Base-by-base conservation (phyloP, 2,888 invertebrate genomes). In the Aelia acuminata region DNA sequence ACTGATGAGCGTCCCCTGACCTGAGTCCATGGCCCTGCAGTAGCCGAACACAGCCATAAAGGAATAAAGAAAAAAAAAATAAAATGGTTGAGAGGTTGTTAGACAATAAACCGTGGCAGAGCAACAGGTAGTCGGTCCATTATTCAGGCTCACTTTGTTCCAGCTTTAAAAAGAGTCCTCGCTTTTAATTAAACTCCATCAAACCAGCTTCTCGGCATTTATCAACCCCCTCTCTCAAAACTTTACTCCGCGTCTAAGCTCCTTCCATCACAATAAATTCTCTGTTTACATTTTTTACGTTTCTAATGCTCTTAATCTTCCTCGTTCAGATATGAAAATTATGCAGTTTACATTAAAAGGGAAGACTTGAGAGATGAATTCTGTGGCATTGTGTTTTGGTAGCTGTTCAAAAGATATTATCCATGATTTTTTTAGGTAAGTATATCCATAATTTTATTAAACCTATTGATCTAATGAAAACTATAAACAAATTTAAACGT, bases 111-210 rank as follows among this genome's bases (percentile, higher is more conserved):
- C 53, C 75, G 48, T 80, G 88, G 49, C 57, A 84, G 31, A 43
- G 87, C 89, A 89, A 89, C 89, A 89, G 89, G 89, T 89, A 85
- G 89, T 84, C 85, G 57, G 88, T 89, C 87, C 89, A 89, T 89
- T 89, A 89, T 89, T 89, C 89, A 89, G 80, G 20, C 85, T 84
- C 50, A 57, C 84, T 88, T 88, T 80, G 88, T 53, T 53, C 43
- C 53, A 39, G 84, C 84, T 84, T 88, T 88, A 88, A 88, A 88
- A 88, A 88, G 86, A 86, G 86, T 53, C 85, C 80, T 86, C 57
- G 26, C 88, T 87, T 88, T 88, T 88, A 88, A 88, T 88, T 88
- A 88, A 87, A 48, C 84, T 57, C 49, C 88, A 75, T 63, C 57
- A 88, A 85, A 85, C 85, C 63, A 57, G 53, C 57, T 57, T 49